Conservation (phyloP, 2,113 vertebrate species). For the Crocuta crocuta region DNA sequence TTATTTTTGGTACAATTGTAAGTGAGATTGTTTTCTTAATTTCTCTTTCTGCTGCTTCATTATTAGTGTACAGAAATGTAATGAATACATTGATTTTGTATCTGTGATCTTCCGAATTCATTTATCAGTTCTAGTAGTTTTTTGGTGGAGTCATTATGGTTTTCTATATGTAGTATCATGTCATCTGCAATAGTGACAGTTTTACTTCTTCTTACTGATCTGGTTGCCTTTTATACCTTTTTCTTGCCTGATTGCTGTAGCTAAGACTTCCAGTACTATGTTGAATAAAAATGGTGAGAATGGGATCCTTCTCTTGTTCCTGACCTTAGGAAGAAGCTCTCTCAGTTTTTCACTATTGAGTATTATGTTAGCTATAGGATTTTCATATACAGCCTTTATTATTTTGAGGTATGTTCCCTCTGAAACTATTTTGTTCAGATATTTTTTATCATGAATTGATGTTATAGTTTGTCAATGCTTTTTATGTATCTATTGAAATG, state of each 20-base stretch:
- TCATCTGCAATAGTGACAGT: background rate
- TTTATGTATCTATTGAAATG: background rate
- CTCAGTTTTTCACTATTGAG: background rate
- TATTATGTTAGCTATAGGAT: background rate
- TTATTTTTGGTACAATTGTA: background rate
- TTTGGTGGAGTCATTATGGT: background rate
- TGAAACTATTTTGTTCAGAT: background rate
- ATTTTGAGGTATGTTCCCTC: background rate
- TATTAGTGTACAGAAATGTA: background rate
- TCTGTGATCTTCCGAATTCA: background rate
- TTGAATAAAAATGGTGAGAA: background rate
- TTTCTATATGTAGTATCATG: background rate
- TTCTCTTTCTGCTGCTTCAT: background rate
- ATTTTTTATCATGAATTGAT: background rate
- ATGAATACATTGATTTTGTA: background rate
- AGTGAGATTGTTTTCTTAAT: background rate
- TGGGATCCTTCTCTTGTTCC: background rate
- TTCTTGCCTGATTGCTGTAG: background rate
- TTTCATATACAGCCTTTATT: background rate
- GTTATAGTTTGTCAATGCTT: background rate
- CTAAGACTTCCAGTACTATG: background rate
- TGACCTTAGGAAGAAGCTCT: background rate
- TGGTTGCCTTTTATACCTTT: background rate
- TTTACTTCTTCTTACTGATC: background rate
- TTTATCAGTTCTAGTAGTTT: background rate